Evolutionary conservation across 1,140 invertebrate species (phyloP).

Genomic region (Sipha flava): DNA sequence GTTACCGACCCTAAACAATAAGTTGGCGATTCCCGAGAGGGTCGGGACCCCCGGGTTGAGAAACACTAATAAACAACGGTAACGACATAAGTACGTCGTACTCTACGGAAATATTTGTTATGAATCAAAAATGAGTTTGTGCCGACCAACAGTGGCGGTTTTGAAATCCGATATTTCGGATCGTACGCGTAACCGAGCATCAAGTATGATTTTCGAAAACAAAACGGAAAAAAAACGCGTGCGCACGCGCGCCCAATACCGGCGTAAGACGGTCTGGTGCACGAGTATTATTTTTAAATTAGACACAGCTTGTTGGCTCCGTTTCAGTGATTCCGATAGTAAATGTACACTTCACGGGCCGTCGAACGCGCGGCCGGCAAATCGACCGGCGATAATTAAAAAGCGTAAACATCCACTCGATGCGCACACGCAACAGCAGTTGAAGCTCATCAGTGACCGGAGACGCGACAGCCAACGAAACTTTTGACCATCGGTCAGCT

Average conservation of each 20-base stretch:
- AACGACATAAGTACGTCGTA: no score
- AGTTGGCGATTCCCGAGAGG: no score
- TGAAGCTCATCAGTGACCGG: no score
- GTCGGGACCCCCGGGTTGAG: no score
- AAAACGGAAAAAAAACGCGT: not conserved
- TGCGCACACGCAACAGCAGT: not conserved
- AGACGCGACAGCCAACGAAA: no score
- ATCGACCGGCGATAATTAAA: not conserved
- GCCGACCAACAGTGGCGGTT: not conserved
- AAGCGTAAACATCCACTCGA: not conserved
- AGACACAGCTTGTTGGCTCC: not conserved
- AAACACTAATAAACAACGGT: no score
- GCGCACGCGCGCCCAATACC: not conserved
- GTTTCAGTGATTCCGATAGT: not conserved
- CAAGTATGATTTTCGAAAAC: no score
- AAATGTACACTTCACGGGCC: not conserved
- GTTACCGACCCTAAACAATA: no score
- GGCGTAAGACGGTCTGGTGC: not conserved
- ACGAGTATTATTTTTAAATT: slow-evolving; percentile 3
- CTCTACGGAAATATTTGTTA: not conserved
- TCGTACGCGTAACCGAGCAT: no score
- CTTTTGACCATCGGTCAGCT: no score
- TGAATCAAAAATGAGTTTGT: not conserved
- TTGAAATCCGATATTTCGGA: not conserved
- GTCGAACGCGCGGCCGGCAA: not conserved